A percentile compares a stretch with the other conserved stretches of the same genome.
Evolutionary conservation across 2,113 vertebrate genomes (phyloP).

Genomic region (Gobiocypris rarus): DNA sequence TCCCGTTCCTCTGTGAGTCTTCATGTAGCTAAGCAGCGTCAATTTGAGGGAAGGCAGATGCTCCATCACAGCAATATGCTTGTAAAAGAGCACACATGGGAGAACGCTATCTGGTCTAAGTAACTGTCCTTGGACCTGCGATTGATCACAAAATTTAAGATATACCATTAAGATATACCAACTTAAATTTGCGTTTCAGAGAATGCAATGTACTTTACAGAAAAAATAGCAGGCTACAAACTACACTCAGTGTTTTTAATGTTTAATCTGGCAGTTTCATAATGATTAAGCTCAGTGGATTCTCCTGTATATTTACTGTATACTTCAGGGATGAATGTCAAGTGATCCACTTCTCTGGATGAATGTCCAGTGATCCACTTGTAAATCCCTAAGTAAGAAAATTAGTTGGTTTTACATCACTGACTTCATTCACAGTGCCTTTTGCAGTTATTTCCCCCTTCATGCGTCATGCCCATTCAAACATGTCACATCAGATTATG

Average conservation of each 20-base stretch:
- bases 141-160: not conserved
- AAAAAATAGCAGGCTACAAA: not conserved
- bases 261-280: not conserved
- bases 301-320: not conserved
- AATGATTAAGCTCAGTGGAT: not conserved
- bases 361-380: conserved; percentile 2
- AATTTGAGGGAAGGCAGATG: conserved; percentile 28
- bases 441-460: not conserved
- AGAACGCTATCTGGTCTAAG: not conserved
- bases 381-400: not conserved
- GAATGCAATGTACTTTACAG: not conserved
- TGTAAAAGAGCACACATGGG: conserved; percentile 11
- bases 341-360: not conserved
- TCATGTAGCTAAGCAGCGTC: not conserved
- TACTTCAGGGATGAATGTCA: not conserved
- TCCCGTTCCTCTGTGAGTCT: not conserved
- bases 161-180: not conserved
- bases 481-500: not conserved
- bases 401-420: not conserved
- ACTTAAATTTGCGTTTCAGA: not conserved
- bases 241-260: not conserved
- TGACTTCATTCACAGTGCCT: not conserved
- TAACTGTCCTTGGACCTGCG: not conserved
- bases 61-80: conserved; percentile 8
- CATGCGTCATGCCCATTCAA: not conserved